A percentile compares a stretch with the other conserved stretches of the same genome.
phyloP scores from a whole-genome alignment of 2,797 vertebrate genomes.

The Chaetophractus vellerosus region DNA sequence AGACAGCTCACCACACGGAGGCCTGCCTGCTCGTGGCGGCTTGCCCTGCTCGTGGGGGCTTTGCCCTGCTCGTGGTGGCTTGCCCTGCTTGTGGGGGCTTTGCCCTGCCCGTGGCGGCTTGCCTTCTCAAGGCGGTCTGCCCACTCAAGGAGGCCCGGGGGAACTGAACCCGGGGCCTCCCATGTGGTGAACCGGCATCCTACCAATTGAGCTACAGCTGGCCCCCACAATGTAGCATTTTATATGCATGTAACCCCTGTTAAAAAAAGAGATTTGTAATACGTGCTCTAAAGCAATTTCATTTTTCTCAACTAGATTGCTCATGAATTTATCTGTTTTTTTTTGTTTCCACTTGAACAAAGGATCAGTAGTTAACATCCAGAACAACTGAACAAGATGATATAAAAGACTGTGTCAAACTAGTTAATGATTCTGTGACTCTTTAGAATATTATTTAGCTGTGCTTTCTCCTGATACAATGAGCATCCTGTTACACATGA shows the following conservation, averaged over 20 bases:
- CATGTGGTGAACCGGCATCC: too few relatives aligned
- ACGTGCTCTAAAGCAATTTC: not conserved
- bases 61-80: too few relatives aligned
- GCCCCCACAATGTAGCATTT: slow-evolving; percentile 46
- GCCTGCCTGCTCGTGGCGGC: too few relatives aligned
- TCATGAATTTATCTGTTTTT: slow-evolving; percentile 26
- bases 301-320: not conserved
- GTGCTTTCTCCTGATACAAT: not conserved
- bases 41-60: too few relatives aligned
- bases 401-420: slow-evolving; percentile 30
- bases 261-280: not conserved
- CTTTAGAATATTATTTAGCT: not conserved
- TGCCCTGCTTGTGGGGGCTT: too few relatives aligned
- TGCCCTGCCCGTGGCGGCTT: too few relatives aligned
- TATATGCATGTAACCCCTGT: not conserved
- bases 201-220: too few relatives aligned
- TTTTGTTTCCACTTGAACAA: slow-evolving; percentile 34
- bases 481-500: not conserved
- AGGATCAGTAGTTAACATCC: not conserved
- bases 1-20: too few relatives aligned
- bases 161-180: too few relatives aligned
- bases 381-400: not conserved
- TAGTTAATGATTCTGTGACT: not conserved
- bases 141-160: too few relatives aligned
- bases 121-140: too few relatives aligned